Percentiles rank a stretch among this genome's conserved stretches.
Conservation (phyloP, 2,797 vertebrate genomes). For the Cetoscarus ocellatus region DNA sequence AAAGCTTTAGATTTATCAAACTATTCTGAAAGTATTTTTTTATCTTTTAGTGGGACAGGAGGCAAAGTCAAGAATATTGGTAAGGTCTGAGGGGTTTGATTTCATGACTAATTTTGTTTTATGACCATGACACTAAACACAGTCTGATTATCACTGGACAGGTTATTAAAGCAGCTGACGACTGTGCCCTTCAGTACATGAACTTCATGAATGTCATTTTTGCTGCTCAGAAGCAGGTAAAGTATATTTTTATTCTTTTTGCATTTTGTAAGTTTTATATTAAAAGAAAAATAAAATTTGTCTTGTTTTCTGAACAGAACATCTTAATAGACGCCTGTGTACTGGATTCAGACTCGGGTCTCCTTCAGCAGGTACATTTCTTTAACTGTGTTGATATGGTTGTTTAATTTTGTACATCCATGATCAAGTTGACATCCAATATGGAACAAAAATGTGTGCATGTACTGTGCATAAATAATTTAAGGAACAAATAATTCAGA, state of each 20-base stretch:
- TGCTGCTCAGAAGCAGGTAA: conserved; percentile 97
- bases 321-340: conserved; percentile 98
- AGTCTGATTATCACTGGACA: conserved; percentile 56
- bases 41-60: conserved; percentile 89
- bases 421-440: no score
- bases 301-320: conserved; percentile 81
- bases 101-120: background rate
- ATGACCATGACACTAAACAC: background rate
- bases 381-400: background rate
- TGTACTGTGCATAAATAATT: no score
- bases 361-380: conserved; percentile 92
- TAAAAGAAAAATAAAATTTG: background rate
- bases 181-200: conserved; percentile 96
- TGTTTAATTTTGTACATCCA: no score
- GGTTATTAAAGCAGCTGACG: conserved; percentile 97
- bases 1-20: no score
- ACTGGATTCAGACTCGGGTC: conserved; percentile 93
- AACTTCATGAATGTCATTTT: conserved; percentile 99
- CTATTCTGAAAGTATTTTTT: background rate
- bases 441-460: no score
- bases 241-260: background rate
- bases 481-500: background rate
- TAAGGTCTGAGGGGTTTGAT: conserved; percentile 69
- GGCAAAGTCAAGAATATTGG: conserved; percentile 95
- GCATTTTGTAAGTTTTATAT: background rate